Base-by-base conservation (phyloP, 2,113 vertebrate genomes). In the Triplophysa rosa region DNA sequence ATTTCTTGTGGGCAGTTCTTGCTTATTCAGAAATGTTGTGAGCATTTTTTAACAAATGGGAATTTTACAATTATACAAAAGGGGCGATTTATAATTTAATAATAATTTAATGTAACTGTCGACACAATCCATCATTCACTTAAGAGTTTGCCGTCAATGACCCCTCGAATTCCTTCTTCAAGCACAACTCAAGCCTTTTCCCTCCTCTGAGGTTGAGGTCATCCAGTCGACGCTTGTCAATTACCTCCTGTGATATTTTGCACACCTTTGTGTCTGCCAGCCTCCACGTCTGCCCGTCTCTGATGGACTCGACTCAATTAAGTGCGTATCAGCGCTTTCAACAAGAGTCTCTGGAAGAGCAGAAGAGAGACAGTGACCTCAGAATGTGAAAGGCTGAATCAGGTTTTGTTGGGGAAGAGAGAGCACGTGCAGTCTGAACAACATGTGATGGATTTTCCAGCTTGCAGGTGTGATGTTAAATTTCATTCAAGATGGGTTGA, bases 221-320 rank as follows among this genome's bases (percentile, higher is more conserved):
- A 80, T 37, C 33, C 6, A 4, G 67, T 69, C 68, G 56, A 37
- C n/a, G 29, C 33, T 56, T 67, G 73, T 76, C 74, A 78, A 78
- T 82, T 79, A 77, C 67, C 80, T 82, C 42, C 67, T 13, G 66
- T 80, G 84, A 78, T 80, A 77, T 82, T 82, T 67, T 67, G 73
- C 66, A 33, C 69, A 80, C 77, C 77, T 79, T n/a, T 66, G 52
- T 81, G 56, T 21, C 69, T 80, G 49, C 65, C 67, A 59, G 52
- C 21, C 77, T 72, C 40, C 29, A n/a, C 5, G 11, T 52, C 67
- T 70, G 58, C 29, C 14, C 40, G 42, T 75, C 4, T 76, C 33
- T 76, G 26, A 68, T 26, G 82, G 83, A 87, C 84, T 79, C 82
- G 86, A 91, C 85, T 87, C 87, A 89, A 89, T 91, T 89, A 90